Percentiles rank a stretch among this genome's conserved stretches.
phyloP scores from a whole-genome alignment of 2,113 vertebrate species.

The Elaphurus davidianus region DNA sequence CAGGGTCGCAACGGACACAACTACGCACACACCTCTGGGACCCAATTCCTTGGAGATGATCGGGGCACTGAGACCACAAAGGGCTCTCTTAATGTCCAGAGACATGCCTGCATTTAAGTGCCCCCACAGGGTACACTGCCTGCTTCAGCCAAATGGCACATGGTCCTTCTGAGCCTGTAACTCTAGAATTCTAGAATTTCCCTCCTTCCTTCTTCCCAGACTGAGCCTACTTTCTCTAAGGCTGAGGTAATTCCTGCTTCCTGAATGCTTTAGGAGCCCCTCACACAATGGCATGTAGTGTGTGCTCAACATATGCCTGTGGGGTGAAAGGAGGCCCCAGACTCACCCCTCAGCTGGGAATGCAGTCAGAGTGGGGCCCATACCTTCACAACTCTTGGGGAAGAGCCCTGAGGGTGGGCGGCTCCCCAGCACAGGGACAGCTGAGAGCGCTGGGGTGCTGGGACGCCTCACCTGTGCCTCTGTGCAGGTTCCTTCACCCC shows the following conservation, averaged over 20 bases:
- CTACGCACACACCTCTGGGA: neutral
- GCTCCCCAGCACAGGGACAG: neutral
- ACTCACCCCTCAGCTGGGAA: neutral
- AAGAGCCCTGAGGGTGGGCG: neutral
- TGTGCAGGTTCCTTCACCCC: too few species aligned
- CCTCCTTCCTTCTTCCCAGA: neutral
- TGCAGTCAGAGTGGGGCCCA: neutral
- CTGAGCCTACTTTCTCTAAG: neutral
- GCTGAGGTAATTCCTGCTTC: neutral
- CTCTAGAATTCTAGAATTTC: neutral
- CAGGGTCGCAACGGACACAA: neutral
- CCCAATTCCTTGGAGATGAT: neutral
- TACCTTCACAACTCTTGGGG: neutral
- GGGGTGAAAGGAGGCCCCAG: neutral
- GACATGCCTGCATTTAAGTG: rapidly evolving
- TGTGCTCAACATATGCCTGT: neutral
- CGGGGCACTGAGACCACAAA: neutral
- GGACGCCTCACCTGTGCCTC: neutral
- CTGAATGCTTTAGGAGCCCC: neutral
- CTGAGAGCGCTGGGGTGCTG: neutral
- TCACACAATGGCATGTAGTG: neutral
- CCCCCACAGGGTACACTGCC: rapidly evolving
- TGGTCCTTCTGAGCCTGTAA: neutral
- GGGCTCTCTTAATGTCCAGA: neutral
- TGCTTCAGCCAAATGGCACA: neutral